phyloP scores from a whole-genome alignment of 1,140 invertebrate genomes.

The Drosophila elegans region DNA sequence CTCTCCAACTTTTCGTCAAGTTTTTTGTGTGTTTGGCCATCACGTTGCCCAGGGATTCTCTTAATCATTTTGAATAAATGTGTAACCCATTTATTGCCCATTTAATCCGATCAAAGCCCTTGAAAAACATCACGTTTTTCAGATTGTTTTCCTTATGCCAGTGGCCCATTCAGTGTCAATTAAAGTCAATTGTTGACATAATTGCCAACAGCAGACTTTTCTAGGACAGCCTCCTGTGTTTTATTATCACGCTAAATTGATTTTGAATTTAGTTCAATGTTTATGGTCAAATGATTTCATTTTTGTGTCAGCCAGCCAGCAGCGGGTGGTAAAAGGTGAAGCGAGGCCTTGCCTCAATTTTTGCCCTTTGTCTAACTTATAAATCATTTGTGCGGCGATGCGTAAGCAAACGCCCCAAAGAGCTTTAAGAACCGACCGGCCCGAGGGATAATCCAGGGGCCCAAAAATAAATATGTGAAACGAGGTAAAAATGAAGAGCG shows the following conservation, averaged over 20 bases:
- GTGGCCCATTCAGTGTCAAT: constrained; percentile 23
- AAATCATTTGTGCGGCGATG: constrained; percentile 80
- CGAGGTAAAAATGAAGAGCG: constrained; percentile 80
- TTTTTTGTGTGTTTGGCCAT: neutral
- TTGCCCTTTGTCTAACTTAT: constrained; percentile 75
- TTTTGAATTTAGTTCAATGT: constrained; percentile 83
- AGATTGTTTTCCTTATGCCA: constrained; percentile 13
- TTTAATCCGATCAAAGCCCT: constrained; percentile 17
- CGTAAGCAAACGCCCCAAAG: constrained; percentile 60
- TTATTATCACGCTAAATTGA: constrained; percentile 82
- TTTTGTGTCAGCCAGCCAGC: constrained; percentile 67
- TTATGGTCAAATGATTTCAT: constrained; percentile 81
- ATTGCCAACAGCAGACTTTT: constrained; percentile 44
- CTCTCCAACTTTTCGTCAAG: constrained; percentile 9
- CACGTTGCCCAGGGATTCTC: neutral
- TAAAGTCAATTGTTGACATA: constrained; percentile 62
- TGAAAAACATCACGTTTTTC: constrained; percentile 21
- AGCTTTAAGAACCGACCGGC: constrained; percentile 27
- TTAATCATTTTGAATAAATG: constrained; percentile 36
- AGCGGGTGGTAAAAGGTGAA: neutral
- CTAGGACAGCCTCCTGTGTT: constrained; percentile 41
- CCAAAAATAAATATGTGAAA: constrained; percentile 75
- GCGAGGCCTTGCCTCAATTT: constrained; percentile 52
- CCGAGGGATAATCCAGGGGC: constrained; percentile 47
- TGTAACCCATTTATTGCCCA: constrained; percentile 26